Percentiles rank a stretch among this genome's conserved stretches.
Conservation (phyloP, 1,140 invertebrate species). For the Atta colombica region DNA sequence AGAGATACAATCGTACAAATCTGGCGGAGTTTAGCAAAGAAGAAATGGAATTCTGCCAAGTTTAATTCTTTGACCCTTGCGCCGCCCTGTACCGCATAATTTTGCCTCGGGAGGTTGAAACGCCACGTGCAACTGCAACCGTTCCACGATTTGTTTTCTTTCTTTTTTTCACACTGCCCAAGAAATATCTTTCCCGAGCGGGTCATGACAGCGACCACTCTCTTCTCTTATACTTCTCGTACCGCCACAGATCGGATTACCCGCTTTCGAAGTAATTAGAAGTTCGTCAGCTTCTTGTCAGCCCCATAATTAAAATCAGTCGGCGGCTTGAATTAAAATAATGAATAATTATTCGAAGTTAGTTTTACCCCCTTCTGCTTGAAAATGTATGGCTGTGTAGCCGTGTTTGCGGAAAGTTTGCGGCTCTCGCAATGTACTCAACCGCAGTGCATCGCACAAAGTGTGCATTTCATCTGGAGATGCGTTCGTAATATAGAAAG, state of each 20-base stretch:
- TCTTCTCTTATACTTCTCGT: constrained; percentile 24
- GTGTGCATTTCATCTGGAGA: constrained; percentile 22
- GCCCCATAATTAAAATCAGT: constrained; percentile 42
- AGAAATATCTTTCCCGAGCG: constrained; percentile 51
- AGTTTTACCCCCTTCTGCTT: constrained; percentile 38
- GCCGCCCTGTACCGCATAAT: constrained; percentile 68
- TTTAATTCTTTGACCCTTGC: constrained; percentile 64
- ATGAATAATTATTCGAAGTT: constrained; percentile 61
- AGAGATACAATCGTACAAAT: constrained; percentile 45
- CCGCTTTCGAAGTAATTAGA: constrained; percentile 64
- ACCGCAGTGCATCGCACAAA: constrained; percentile 41
- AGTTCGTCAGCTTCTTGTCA: constrained; percentile 62
- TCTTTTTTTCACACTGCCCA: constrained; percentile 32
- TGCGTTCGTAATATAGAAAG: constrained; percentile 21
- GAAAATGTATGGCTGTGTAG: constrained; percentile 65
- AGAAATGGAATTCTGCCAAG: constrained; percentile 70
- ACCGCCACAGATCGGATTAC: constrained; percentile 59
- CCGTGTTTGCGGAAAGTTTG: constrained; percentile 60
- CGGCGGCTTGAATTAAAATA: constrained; percentile 58
- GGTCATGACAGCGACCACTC: constrained; percentile 50
- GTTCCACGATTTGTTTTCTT: constrained; percentile 30
- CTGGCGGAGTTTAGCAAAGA: constrained; percentile 55
- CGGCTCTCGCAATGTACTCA: constrained; percentile 27
- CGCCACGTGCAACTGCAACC: constrained; percentile 62
- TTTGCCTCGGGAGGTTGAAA: constrained; percentile 53